Percentiles rank a stretch among this genome's conserved stretches.
Evolutionary conservation across 37 sponge, comb jelly and placozoan species (phyloP).

Genomic region (Cladorhizidae sp.): DNA sequence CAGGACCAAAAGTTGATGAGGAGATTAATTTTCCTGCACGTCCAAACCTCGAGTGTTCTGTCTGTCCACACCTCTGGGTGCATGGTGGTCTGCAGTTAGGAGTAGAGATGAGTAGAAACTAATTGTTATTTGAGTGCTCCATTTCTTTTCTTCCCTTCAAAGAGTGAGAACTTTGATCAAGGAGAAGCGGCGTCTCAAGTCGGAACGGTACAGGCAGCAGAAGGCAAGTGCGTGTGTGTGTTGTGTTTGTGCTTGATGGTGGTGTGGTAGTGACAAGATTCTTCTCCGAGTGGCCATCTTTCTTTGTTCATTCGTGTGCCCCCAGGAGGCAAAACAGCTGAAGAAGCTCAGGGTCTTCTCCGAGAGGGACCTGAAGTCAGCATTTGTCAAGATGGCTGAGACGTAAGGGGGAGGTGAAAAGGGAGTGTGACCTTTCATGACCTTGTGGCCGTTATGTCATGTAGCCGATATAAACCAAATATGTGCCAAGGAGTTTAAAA

Average conservation of each 20-base stretch:
- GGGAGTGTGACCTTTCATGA: too few relatives aligned
- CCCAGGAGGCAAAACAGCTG: conserved; percentile 5
- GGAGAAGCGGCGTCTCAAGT: conserved; percentile 8
- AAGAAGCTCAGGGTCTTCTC: conserved; percentile 12
- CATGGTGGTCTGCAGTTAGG: not conserved
- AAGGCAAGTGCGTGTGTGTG: conserved; percentile 10
- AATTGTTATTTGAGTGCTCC: not conserved
- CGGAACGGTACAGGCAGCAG: conserved; percentile 20
- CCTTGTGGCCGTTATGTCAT: too few relatives aligned
- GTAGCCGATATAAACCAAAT: too few relatives aligned
- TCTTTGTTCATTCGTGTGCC: too few relatives aligned
- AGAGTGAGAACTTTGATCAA: not conserved
- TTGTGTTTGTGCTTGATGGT: too few relatives aligned
- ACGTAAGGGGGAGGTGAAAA: not conserved
- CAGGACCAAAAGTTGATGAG: too few relatives aligned
- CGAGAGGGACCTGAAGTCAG: conserved; percentile 5
- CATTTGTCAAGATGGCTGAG: not conserved
- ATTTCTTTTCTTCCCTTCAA: too few relatives aligned
- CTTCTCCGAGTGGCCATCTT: too few relatives aligned
- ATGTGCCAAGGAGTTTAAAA: too few relatives aligned
- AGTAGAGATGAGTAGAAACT: not conserved
- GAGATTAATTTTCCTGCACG: too few relatives aligned
- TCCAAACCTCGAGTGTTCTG: too few relatives aligned
- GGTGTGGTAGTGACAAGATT: too few relatives aligned
- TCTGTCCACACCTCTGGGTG: not conserved